Evolutionary conservation across 1,140 invertebrate species (phyloP).

Genomic region (Drosophila ananassae): DNA sequence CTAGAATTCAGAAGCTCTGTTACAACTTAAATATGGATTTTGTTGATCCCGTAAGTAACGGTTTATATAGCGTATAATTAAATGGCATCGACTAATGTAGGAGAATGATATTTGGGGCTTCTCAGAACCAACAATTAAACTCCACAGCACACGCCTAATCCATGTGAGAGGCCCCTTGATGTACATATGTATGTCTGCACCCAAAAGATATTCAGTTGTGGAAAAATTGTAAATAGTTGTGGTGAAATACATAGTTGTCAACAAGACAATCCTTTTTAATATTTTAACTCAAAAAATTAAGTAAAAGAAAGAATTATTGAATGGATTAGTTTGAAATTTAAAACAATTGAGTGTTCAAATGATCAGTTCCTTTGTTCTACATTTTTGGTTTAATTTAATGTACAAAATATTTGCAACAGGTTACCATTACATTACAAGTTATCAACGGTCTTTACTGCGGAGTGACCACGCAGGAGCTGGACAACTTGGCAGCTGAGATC

Average conservation of each 20-base stretch:
- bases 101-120: neutral
- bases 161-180: neutral
- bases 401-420: constrained; percentile 83
- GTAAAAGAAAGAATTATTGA: too few relatives aligned
- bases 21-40: constrained; percentile 98
- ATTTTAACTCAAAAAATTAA: too few relatives aligned
- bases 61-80: neutral
- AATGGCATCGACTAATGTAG: neutral
- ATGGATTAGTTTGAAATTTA: too few relatives aligned
- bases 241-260: too few relatives aligned
- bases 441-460: constrained; percentile 97
- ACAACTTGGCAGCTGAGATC: constrained; percentile 98
- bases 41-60: constrained; percentile 94
- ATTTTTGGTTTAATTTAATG: too few relatives aligned
- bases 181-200: too few relatives aligned
- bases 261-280: too few relatives aligned
- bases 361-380: too few relatives aligned
- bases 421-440: constrained; percentile 93
- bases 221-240: too few relatives aligned
- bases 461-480: constrained; percentile 97
- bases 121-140: neutral
- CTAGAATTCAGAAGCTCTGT: constrained; percentile 96
- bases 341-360: too few relatives aligned
- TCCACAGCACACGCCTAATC: neutral
- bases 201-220: too few relatives aligned